These are phyloP conservation scores for Harpalus rufipes DNA, from an alignment of 2,888 invertebrate genomes.

Conservation along the genomic window DNA sequence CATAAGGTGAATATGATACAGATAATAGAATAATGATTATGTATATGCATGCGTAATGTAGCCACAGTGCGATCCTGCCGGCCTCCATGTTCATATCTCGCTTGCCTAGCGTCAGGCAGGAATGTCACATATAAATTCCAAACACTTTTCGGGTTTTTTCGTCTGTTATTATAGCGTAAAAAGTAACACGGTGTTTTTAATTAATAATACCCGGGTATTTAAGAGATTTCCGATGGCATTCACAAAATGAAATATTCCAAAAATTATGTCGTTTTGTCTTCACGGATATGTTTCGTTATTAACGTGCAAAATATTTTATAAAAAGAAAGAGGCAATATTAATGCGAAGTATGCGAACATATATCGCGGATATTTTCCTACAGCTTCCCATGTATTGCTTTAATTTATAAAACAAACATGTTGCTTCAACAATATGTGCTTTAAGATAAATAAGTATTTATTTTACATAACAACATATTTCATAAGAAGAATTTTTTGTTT, in stretches of 20 bases:
- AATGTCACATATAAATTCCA: slow-evolving; percentile 64
- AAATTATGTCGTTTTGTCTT: slow-evolving; percentile 54
- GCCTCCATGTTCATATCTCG: slow-evolving; percentile 5
- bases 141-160: slow-evolving; percentile 62
- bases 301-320: slow-evolving; percentile 26
- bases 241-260: slow-evolving; percentile 54
- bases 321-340: slow-evolving; percentile 6
- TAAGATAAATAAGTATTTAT: slow-evolving; percentile 9
- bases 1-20: background rate
- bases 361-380: background rate
- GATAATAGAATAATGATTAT: background rate
- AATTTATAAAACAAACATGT: background rate
- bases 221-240: slow-evolving; percentile 59
- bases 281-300: slow-evolving; percentile 20
- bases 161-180: slow-evolving; percentile 62
- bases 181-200: slow-evolving; percentile 64
- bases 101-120: slow-evolving; percentile 4
- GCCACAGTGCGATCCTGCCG: background rate
- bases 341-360: background rate
- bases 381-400: background rate
- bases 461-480: slow-evolving; percentile 21
- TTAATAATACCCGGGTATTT: slow-evolving; percentile 58
- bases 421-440: background rate
- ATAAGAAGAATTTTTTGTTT: background rate
- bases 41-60: slow-evolving; percentile 1